Base-by-base conservation (phyloP, 2,113 vertebrate species). In the Phycodurus eques region DNA sequence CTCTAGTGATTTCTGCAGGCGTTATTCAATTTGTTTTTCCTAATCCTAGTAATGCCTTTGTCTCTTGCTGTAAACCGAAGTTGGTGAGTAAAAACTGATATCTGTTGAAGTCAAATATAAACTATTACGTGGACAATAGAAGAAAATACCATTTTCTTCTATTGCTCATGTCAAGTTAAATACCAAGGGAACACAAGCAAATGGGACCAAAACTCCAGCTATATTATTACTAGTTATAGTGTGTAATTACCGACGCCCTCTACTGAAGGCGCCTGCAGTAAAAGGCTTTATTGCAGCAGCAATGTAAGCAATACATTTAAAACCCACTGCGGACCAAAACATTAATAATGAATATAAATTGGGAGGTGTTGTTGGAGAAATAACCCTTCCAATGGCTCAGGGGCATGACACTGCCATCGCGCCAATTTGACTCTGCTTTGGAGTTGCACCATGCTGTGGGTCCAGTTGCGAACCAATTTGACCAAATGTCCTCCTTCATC, bases 31-130 rank as follows among this genome's bases (percentile, higher is more conserved):
- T 74, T 79, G 62, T 71, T 47, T 56, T 65, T 33, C 20, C 71
- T 60, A 71, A 54, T 73, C 69, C 77, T 11, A 71, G 17, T 49
- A 13, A 39, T 60, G 46, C 42, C 64, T 69, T 46, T 33, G 13
- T 56, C 56, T 75, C 20, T 22, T 64, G 20, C 42, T 44, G 39
- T 44, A 64, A 11, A 57, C 22, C 12, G 27, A 57, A 57, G 8
- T 27, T 11, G n/a, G 56, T 57, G 56, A 27, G 27, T 27, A 15
- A 14, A 11, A 27, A n/a, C 46, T 7, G 43, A 10, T 47, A 14
- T 27, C 4, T 14, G 11, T 60, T 60, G 57, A 7, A 15, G 57
- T 33, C 53, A 8, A 20, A n/a, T 60, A 14, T 39, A 43, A 43
- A 64, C 31, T 12, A 15, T 7, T 60, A 33, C 27, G 27, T 57